These are phyloP conservation scores for Pseudotriccus pelzelni DNA, from an alignment of 2,797 vertebrate genomes.

Conservation along the genomic window DNA sequence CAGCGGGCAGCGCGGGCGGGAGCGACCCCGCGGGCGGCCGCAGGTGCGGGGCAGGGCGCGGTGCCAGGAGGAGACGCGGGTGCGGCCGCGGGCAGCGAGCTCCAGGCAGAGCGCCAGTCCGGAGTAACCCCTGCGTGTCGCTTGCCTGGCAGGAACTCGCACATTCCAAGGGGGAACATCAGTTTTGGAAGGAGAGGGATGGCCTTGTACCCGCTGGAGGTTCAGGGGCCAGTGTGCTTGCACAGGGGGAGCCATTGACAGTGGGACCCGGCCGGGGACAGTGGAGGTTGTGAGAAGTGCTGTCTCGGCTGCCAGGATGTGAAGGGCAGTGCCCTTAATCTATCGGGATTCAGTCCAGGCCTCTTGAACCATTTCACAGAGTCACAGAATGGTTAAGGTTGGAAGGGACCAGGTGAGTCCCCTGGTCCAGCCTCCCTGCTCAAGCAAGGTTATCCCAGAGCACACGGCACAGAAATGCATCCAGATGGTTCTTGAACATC, in stretches of 20 bases:
- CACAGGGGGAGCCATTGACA: fast-evolving
- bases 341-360: too few species aligned
- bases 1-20: not conserved
- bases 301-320: not conserved
- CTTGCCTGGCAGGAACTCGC: too few species aligned
- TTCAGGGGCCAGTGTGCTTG: fast-evolving
- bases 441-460: not conserved
- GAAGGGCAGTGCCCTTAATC: not conserved
- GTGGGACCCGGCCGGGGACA: too few species aligned
- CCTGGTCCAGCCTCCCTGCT: not conserved
- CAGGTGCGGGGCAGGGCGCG: not conserved
- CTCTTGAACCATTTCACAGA: not conserved
- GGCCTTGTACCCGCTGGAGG: fast-evolving
- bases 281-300: not conserved
- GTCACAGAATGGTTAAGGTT: not conserved
- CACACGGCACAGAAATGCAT: not conserved
- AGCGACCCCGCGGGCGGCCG: not conserved
- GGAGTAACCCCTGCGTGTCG: fast-evolving
- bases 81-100: not conserved
- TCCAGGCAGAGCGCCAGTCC: fast-evolving
- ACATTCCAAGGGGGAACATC: fast-evolving
- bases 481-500: not conserved
- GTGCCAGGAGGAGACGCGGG: fast-evolving
- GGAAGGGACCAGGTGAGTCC: too few species aligned
- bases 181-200: fast-evolving